Base-by-base conservation (phyloP, 2,797 vertebrate species). In the Notamacropus eugenii region DNA sequence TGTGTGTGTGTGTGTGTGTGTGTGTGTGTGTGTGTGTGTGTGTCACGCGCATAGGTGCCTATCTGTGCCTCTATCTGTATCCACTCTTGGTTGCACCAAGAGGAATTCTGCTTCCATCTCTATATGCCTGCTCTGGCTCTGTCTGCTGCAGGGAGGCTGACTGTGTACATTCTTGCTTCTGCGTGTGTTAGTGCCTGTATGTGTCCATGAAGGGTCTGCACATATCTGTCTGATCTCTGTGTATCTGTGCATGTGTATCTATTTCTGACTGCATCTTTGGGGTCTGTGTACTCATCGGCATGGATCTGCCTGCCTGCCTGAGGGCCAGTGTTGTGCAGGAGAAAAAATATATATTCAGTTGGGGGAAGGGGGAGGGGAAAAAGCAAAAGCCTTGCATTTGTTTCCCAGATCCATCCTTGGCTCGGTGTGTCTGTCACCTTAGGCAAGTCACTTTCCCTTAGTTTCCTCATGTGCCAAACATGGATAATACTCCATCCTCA, bases 91-190 rank as follows among this genome's bases (percentile, higher is more conserved):
- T 9, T 11, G 8, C 40, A 50, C 24, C 27, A 27, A 50, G 40
- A 82, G 22, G 40, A 50, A 87, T 87, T 87, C 74, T 87, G 74
- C 22, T 28, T 27, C 74, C 11, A 22, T n/a, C 62, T 74, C 62
- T 22, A 22, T n/a, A 19, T 19, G 13, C 34, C 16, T 74, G 16
- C 74, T 50, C 40, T 27, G 3, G 40, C 10, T 50, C 74, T 87
- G 40, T 50, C 22, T n/a, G 62, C 40, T 87, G 9, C 40, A 87
- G 74, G 74, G 10, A 27, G 74, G 40, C 40, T 50, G 74, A 82
- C 40, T 27, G 40, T 54, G 50, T 12, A 59, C 27, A 40, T 94
- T 92, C 93, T 93, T 91, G 87, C 94, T 28, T 96, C 55, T 96
- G 90, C 55, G 62, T 74, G 94, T 55, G 50, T 40, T 50, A 40